Base-by-base conservation (phyloP, 2,113 vertebrate species). In the Pteronura brasiliensis region DNA sequence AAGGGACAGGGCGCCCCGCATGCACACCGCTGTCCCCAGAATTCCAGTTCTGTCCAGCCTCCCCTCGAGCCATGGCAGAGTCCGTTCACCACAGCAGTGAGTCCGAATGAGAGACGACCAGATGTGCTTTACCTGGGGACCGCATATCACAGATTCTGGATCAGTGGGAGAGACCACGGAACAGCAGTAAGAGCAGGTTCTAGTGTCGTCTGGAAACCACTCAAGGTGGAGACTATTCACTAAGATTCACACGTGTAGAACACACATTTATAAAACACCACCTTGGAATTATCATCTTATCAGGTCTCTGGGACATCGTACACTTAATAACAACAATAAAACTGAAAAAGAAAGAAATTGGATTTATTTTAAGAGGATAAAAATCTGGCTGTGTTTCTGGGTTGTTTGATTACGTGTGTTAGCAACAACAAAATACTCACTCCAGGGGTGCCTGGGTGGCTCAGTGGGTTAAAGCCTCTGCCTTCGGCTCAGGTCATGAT, bases 301-400 rank as follows among this genome's bases (percentile, higher is more conserved):
- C 29, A 36, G 39, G n/a, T 57, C 67, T 72, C 42, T 27, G 6
- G 65, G 86, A 81, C 42, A 18, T 4, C 31, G 18, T 74, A 31
- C 29, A 72, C 49, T n/a, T 82, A 83, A 25, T 8, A 9, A 59
- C 0, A 61, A 44, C 27, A 67, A 47, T 82, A 61, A 63, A 65
- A 61, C 34, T n/a, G 39, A 83, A 34, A 47, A 34, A n/a, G 47
- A 7, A 63, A 77, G 82, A 86, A n/a, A 61, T 27, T 23, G 27
- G n/a, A 57, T 79, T 93, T 84, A 65, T 52, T 72, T 79, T 42
- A 91, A 91, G 69, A 91, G 90, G 86, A 52, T 36, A 36, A 18
- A 29, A 74, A 49, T 39, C 82, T 76, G 83, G 39, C 95, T 91
- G 34, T 65, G 44, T 74, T 84, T 69, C 82, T 85, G 55, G 39